Evolutionary conservation across 2,888 invertebrate species (phyloP), one percentile per base, ranked within the genome.

Genomic region (Drosophila meridiana): DNA sequence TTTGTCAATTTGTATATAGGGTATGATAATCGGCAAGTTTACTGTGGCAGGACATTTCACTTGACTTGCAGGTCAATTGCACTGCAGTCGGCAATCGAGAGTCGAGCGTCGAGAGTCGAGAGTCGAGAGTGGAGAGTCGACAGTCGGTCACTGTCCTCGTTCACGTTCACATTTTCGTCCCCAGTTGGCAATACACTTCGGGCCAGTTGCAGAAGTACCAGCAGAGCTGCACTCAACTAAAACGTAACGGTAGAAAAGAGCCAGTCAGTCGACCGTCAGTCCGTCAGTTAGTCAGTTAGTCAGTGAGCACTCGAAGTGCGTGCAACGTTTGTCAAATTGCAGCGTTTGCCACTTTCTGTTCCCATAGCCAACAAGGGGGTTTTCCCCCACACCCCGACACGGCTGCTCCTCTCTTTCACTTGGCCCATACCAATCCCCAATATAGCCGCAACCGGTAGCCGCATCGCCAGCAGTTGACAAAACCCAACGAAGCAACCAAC

Each of bases 281-380:
- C 20, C 38, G 64, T 40, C 45, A 32, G 76, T 73, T 26, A 28
- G 47, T 47, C 73, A 71, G 69, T 59, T 63, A 66, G 75, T 74
- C 71, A 61, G 32, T 26, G 53, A 53, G 61, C 61, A 67, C 26
- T 57, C 50, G 56, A 78, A 87, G 82, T 84, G 84, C 87, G 87
- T 84, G 87, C 87, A 82, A 65, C 69, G 84, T 82, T 84, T 84
- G 83, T 87, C 82, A 84, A 83, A 83, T 83, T 83, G 87, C 87
- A 52, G 45, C 57, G 42, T n/a, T 74, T 74, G 76, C 69, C 64
- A 67, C 69, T 77, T 78, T 60, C 60, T 68, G 53, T 68, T 71
- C 78, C 60, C 71, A 63, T 66, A 66, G 62, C 64, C 63, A 53
- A 52, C 32, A 45, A 47, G 42, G 40, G 38, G 40, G 28, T 26